Conservation (phyloP, 2,797 vertebrate species). For the Serranus cabrilla region DNA sequence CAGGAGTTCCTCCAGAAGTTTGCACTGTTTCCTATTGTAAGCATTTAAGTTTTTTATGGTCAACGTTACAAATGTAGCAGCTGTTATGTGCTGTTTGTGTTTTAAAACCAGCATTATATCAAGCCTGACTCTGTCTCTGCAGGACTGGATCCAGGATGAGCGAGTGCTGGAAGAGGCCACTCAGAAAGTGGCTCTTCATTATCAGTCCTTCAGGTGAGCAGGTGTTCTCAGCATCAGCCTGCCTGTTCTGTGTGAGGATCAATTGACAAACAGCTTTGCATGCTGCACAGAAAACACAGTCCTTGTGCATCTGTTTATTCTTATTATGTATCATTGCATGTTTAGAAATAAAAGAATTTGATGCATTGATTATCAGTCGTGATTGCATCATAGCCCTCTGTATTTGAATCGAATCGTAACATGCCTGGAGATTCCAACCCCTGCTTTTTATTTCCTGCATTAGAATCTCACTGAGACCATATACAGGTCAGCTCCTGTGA, state of each 20-base stretch:
- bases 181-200: constrained; percentile 95
- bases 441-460: too few relatives aligned
- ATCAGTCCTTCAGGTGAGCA: constrained; percentile 95
- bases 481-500: constrained; percentile 37
- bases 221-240: constrained; percentile 6
- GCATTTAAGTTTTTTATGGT: constrained; percentile 51
- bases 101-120: neutral
- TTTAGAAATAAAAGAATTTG: too few relatives aligned
- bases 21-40: constrained; percentile 97
- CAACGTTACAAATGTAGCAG: neutral
- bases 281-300: neutral
- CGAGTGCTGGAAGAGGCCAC: constrained; percentile 96
- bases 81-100: constrained; percentile 1
- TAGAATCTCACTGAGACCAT: constrained; percentile 13
- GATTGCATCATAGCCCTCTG: too few relatives aligned
- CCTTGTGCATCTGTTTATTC: neutral
- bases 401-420: too few relatives aligned
- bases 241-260: constrained; percentile 3
- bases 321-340: too few relatives aligned
- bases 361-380: too few relatives aligned
- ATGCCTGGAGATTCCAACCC: too few relatives aligned
- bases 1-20: constrained; percentile 98
- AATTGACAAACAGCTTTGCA: neutral
- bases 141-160: constrained; percentile 99
- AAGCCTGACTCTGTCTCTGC: constrained; percentile 40